Evolutionary conservation across 2,113 vertebrate genomes (phyloP).

Genomic region (Protobothrops mucrosquamatus): DNA sequence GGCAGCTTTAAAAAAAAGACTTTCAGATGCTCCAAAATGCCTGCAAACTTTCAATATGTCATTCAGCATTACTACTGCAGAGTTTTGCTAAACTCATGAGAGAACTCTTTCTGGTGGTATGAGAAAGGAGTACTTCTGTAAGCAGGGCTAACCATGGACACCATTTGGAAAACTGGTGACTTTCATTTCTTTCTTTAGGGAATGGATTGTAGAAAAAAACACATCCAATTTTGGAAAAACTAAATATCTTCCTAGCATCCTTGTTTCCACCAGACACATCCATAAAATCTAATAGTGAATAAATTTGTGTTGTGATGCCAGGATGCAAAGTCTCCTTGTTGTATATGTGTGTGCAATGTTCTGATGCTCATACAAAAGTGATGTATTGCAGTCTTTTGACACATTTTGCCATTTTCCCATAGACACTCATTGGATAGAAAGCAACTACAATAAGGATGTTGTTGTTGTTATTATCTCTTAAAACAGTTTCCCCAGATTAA

Average conservation of each 20-base stretch:
- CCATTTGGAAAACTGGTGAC: neutral
- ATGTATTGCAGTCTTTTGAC: neutral
- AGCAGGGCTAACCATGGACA: neutral
- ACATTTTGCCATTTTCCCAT: neutral
- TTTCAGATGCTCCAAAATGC: neutral
- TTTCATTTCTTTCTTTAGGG: neutral
- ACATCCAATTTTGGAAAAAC: neutral
- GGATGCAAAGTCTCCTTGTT: neutral
- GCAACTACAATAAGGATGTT: neutral
- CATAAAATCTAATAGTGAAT: neutral
- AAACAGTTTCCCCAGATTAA: neutral
- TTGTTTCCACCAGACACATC: neutral
- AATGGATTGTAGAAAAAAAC: neutral
- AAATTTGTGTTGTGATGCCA: neutral
- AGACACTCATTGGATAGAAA: neutral
- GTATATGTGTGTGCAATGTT: neutral
- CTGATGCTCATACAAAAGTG: neutral
- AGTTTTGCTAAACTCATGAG: neutral
- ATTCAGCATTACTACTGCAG: neutral
- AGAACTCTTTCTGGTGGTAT: neutral
- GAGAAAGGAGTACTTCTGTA: neutral
- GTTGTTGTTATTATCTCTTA: neutral
- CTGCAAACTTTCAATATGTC: neutral
- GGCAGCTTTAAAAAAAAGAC: neutral
- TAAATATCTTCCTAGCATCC: neutral